phyloP scores from a whole-genome alignment of 2,113 vertebrate species.

The Hirundichthys speculiger region DNA sequence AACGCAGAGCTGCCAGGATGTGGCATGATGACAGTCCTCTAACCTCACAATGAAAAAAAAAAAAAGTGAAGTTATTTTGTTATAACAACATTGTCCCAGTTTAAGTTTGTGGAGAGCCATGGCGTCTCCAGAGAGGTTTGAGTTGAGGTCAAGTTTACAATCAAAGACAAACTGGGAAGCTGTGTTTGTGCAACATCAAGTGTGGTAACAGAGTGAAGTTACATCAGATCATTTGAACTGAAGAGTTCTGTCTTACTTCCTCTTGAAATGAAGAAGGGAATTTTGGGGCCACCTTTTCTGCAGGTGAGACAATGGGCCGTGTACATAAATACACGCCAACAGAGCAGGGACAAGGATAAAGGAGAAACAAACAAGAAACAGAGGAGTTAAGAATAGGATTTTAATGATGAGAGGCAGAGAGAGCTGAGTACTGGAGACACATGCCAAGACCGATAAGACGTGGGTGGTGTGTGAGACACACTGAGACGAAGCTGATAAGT shows the following conservation, averaged over 20 bases:
- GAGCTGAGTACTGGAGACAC: neutral
- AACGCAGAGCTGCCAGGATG: constrained; percentile 28
- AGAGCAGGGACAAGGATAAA: too few relatives aligned
- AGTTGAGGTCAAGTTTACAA: constrained; percentile 20
- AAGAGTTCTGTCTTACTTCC: neutral
- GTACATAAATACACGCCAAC: too few relatives aligned
- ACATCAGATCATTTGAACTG: constrained; percentile 14
- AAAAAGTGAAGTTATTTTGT: constrained; percentile 10
- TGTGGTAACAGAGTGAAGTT: constrained; percentile 5
- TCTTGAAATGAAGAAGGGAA: neutral
- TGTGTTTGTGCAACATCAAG: constrained; percentile 38
- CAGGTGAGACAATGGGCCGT: too few relatives aligned
- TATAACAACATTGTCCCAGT: constrained; percentile 12
- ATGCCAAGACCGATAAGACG: constrained; percentile 10
- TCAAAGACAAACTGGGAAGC: constrained; percentile 22
- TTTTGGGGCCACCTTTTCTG: too few relatives aligned
- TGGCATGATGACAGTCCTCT: constrained; percentile 10
- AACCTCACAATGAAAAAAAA: constrained; percentile 21
- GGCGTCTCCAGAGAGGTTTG: constrained; percentile 22
- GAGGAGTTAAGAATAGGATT: too few relatives aligned
- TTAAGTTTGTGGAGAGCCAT: constrained; percentile 13
- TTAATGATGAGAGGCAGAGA: constrained; percentile 4
- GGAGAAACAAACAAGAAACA: constrained; percentile 35
- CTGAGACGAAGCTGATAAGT: neutral
- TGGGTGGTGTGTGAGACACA: constrained; percentile 27